Base-by-base conservation (phyloP, 2,888 invertebrate species). In the Cacoxenus indagator region DNA sequence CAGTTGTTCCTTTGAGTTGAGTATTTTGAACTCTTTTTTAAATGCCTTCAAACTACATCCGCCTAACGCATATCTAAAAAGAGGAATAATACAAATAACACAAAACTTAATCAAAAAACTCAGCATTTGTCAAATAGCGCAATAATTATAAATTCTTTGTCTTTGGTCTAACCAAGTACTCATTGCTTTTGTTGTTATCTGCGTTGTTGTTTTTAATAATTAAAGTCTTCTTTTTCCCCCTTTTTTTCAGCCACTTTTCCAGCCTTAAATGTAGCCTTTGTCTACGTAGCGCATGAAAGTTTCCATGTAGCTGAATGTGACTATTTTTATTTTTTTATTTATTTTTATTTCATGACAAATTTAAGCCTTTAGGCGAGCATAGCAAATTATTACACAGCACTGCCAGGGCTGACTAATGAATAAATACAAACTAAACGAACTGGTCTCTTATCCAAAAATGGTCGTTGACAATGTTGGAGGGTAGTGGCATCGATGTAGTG, bases 141-240 rank as follows among this genome's bases (percentile, higher is more conserved):
- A 57, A 29, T 57, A 57, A 57, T 57, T 57, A 57, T 8, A 29
- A 54, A 54, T n/a, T n/a, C n/a, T n/a, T n/a, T n/a, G n/a, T n/a
- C n/a, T n/a, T n/a, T n/a, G n/a, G n/a, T n/a, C n/a, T n/a, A n/a
- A n/a, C n/a, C n/a, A n/a, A n/a, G n/a, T n/a, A n/a, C n/a, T n/a
- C n/a, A n/a, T n/a, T n/a, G n/a, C n/a, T n/a, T n/a, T n/a, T n/a
- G n/a, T n/a, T n/a, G n/a, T n/a, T n/a, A n/a, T n/a, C n/a, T n/a
- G n/a, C n/a, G n/a, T n/a, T n/a, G n/a, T n/a, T n/a, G n/a, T n/a
- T n/a, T n/a, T n/a, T n/a, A n/a, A n/a, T n/a, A n/a, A n/a, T n/a
- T n/a, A n/a, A n/a, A n/a, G n/a, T 43, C n/a, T n/a, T n/a, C 5
- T n/a, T 43, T 43, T 43, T 43, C 43, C 43, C 43, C 1, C n/a